Conservation (phyloP, 1,140 invertebrate genomes). For the Cydia pomonella region DNA sequence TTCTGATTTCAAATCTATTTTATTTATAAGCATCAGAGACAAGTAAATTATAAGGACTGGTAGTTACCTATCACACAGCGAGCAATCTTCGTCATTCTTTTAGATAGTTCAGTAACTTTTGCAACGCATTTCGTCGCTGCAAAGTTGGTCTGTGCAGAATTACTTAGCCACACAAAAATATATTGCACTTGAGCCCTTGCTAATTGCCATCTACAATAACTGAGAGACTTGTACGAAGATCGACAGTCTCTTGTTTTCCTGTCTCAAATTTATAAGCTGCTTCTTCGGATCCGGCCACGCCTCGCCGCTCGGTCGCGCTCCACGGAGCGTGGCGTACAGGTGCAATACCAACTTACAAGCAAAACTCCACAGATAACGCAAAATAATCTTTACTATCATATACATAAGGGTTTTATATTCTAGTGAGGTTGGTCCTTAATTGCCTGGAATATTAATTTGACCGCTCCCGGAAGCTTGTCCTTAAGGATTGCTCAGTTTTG, state of each 20-base stretch:
- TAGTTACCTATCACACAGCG: too few relatives aligned
- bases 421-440: not conserved
- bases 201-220: too few relatives aligned
- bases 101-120: too few relatives aligned
- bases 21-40: not conserved
- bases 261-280: slow-evolving; percentile 3
- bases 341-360: slow-evolving; percentile 27
- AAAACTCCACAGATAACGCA: not conserved
- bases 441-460: slow-evolving; percentile 31
- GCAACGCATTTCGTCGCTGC: too few relatives aligned
- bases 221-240: too few relatives aligned
- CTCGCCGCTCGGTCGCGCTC: slow-evolving; percentile 25
- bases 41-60: not conserved
- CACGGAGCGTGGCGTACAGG: slow-evolving; percentile 18
- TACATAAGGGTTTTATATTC: not conserved
- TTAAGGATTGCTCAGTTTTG: slow-evolving; percentile 25
- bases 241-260: not conserved
- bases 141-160: too few relatives aligned
- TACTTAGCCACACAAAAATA: not conserved
- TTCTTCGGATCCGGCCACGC: slow-evolving; percentile 29
- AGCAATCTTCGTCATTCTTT: too few relatives aligned
- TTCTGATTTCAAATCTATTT: slow-evolving; percentile 23
- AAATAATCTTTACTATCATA: not conserved
- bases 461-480: slow-evolving; percentile 12
- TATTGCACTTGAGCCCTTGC: too few relatives aligned